Base-by-base conservation (phyloP, 2,113 vertebrate species). In the Nerophis lumbriciformis region DNA sequence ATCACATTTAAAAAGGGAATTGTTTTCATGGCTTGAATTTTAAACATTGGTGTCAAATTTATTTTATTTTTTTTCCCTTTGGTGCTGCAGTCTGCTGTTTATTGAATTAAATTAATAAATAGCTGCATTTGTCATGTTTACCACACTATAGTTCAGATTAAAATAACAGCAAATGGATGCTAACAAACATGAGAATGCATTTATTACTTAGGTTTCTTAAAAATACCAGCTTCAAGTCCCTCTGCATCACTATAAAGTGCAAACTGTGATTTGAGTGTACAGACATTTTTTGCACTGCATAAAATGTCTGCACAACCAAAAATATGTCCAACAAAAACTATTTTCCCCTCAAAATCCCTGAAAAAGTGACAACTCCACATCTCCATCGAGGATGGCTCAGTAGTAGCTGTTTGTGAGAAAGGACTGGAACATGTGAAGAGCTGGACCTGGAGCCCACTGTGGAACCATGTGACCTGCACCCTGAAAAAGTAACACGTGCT, bases 401-500 rank as follows among this genome's bases (percentile, higher is more conserved):
- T 88, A 88, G 28, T 55, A 10, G 9, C 52, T 38, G n/a, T 88
- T 86, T 14, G 77, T 81, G 57, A 91, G 19, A 66, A 91, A 91
- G 11, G 87, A 85, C 84, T 90, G 71, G 59, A 91, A 89, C 90
- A 91, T 89, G 49, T 90, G 82, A 13, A 89, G 59, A 35, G 91
- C 88, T 48, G 83, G 89, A 60, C 84, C 82, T 2, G 91, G 91
- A 74, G 90, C 89, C 91, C 90, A 91, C 78, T 92, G 91, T 48
- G 91, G 91, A 75, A 92, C 91, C 91, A 92, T 92, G 86, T 92
- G 91, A 72, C 91, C 91, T 4, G 89, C 90, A 39, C 91, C 91
- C 91, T 92, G 76, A 39, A 83, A 85, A 37, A 81, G 50, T 10
- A 37, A 78, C 36, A 58, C 3, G 2, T 53, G 13, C 65, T 47